Evolutionary conservation across 2,888 invertebrate genomes (phyloP).

Genomic region (Cryptops parisi): DNA sequence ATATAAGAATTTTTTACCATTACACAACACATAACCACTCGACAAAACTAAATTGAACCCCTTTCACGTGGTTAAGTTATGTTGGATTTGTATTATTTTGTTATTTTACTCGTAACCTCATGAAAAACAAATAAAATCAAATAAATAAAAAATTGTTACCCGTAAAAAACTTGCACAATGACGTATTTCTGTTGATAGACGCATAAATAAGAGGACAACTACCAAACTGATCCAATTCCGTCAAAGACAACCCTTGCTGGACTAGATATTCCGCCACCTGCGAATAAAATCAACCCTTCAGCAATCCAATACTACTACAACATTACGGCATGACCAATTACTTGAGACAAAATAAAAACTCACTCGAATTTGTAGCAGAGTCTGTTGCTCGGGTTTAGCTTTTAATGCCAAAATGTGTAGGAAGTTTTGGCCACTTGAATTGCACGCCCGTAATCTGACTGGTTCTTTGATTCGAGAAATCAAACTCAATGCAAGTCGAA

Average conservation of each 20-base stretch:
- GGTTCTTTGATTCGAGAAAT: constrained; percentile 27
- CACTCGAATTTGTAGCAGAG: constrained; percentile 22
- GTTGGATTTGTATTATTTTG: too few species aligned
- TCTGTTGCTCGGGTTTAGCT: constrained; percentile 19
- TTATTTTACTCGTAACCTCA: too few species aligned
- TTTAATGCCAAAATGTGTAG: constrained; percentile 31
- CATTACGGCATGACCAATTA: too few species aligned
- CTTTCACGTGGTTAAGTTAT: too few species aligned
- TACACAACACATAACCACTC: too few species aligned
- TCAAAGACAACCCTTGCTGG: constrained; percentile 29
- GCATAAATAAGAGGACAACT: constrained; percentile 33
- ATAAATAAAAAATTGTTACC: constrained; percentile 22
- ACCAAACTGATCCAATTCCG: constrained; percentile 28
- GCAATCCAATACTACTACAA: too few species aligned
- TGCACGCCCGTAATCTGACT: constrained; percentile 23
- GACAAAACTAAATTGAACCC: too few species aligned
- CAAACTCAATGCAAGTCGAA: constrained; percentile 33
- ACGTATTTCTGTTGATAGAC: constrained; percentile 29
- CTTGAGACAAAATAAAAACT: too few species aligned
- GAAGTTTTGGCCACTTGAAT: constrained; percentile 29
- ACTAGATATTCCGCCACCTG: constrained; percentile 31
- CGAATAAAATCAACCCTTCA: too few species aligned
- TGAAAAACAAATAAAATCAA: constrained; percentile 6
- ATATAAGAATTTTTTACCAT: too few species aligned
- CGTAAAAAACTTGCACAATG: constrained; percentile 28